Base-by-base conservation (phyloP, 2,113 vertebrate genomes). In the Cebus imitator region DNA sequence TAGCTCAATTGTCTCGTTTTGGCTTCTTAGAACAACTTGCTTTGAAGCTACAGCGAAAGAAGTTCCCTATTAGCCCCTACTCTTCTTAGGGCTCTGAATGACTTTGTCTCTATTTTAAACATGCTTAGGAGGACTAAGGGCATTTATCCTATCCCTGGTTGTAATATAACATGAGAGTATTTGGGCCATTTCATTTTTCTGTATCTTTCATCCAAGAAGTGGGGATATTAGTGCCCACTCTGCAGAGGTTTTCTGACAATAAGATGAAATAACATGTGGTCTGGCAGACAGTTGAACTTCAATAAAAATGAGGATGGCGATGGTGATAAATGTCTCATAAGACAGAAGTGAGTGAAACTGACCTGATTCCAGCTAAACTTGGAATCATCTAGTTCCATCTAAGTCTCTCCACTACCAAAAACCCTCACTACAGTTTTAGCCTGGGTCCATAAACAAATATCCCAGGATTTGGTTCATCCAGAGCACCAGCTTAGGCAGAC, bases 181-280 rank as follows among this genome's bases (percentile, higher is more conserved):
- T 55, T 37, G 8, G 30, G 58, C 76, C 48, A 50, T 91, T 96
- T 78, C 27, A 55, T 66, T 75, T 97, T 83, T 87, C 35, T 90
- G 45, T 91, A 72, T 90, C 89, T 94, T 95, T 94, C 32, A 81
- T 78, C 70, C 12, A 43, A 93, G 52, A 92, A 91, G 79, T 83
- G n/a, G 61, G 12, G 18, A 58, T 91, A 75, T 89, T 66, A 87
- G 40, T 91, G 20, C 25, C 25, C 43, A 80, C 75, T 82, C 23
- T 68, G 40, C 61, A 66, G 73, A 94, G 57, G 6, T 83, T 91
- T 91, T 90, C 86, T 90, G 48, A 58, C 30, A 14, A 48, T 87
- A 78, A 87, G 80, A 75, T 93, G 40, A 93, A 94, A 68, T 72
- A 86, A 68, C 20, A 68, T 5, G 1, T 72, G 3, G 10, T 61